Evolutionary conservation across 2,797 vertebrate genomes (phyloP).

Genomic region (Naso thynnoides): DNA sequence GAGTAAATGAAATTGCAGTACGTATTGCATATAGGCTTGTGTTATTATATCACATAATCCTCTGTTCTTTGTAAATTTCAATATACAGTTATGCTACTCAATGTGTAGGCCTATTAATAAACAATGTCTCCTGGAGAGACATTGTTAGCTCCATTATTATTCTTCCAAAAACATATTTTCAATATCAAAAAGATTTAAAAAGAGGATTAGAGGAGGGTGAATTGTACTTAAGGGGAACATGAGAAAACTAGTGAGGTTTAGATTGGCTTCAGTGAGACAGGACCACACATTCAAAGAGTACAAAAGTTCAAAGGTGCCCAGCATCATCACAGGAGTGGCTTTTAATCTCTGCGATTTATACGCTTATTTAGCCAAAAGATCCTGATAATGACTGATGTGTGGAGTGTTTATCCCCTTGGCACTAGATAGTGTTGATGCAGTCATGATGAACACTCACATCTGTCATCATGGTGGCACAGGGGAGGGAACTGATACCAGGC

Average conservation of each 20-base stretch:
- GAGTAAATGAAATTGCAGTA: too few relatives aligned
- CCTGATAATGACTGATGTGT: conserved; percentile 15
- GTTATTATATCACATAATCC: too few relatives aligned
- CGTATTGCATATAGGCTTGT: too few relatives aligned
- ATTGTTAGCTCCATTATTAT: too few relatives aligned
- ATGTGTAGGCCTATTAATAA: too few relatives aligned
- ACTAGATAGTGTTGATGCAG: background rate
- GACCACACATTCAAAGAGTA: background rate
- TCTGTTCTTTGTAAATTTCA: too few relatives aligned
- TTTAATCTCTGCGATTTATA: conserved; percentile 12
- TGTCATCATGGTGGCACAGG: background rate
- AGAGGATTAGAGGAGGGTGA: background rate
- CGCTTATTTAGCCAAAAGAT: conserved; percentile 1
- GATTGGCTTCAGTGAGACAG: background rate
- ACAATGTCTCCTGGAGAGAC: too few relatives aligned
- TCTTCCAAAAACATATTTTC: background rate
- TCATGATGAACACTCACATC: conserved; percentile 16
- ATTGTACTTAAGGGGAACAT: background rate
- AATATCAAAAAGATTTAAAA: background rate
- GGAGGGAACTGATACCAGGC: background rate
- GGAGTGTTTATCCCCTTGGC: conserved; percentile 18
- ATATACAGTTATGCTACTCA: too few relatives aligned
- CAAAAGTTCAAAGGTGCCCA: conserved; percentile 20
- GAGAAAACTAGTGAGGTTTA: background rate
- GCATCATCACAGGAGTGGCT: conserved; percentile 2